Conservation (phyloP, 2,113 vertebrate species). For the Merops nubicus region DNA sequence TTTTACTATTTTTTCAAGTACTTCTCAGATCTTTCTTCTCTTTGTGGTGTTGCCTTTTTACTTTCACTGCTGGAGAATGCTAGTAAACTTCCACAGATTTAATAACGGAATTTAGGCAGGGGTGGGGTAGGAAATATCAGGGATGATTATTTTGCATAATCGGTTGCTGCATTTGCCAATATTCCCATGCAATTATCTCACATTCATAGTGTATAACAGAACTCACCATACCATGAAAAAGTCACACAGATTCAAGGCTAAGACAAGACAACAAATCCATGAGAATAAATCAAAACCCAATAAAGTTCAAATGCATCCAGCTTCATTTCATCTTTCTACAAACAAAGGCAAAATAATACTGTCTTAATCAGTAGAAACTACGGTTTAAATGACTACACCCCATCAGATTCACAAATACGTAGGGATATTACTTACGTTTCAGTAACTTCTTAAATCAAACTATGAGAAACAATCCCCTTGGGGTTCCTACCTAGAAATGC, state of each 20-base stretch:
- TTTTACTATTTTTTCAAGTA: neutral
- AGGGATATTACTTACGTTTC: neutral
- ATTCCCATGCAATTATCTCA: neutral
- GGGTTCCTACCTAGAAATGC: conserved; percentile 87
- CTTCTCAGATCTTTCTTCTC: neutral
- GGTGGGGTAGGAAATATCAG: neutral
- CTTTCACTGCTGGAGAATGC: neutral
- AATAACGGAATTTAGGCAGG: neutral
- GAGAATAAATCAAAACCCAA: neutral
- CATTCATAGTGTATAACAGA: neutral
- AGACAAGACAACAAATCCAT: neutral
- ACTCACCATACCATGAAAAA: neutral
- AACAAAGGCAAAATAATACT: neutral
- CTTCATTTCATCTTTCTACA: neutral
- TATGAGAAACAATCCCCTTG: neutral
- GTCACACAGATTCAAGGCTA: neutral
- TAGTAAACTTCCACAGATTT: neutral
- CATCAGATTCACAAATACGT: neutral
- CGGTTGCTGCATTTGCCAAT: neutral
- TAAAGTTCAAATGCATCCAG: neutral
- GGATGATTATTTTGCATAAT: neutral
- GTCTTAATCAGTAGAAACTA: neutral
- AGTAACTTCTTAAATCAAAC: neutral
- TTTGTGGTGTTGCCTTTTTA: neutral
- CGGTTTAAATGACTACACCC: neutral